A percentile compares a stretch with the other conserved stretches of the same genome.
Conservation (phyloP, 2,888 invertebrate species). For the Creontiades dilutus region DNA sequence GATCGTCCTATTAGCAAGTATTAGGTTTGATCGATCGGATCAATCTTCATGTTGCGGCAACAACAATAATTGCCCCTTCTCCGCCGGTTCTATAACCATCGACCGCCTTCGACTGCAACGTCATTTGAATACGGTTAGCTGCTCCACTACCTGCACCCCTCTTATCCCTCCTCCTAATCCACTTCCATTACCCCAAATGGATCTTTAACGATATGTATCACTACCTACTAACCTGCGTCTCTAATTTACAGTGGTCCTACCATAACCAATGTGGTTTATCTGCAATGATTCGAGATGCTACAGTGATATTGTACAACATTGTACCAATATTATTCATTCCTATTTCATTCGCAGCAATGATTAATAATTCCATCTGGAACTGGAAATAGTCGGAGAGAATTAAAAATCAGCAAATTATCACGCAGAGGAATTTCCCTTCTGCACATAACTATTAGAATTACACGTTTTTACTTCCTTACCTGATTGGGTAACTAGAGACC, state of each 20-base stretch:
- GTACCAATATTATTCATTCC: too few relatives aligned
- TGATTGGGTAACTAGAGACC: too few relatives aligned
- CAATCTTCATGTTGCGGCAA: slow-evolving; percentile 49
- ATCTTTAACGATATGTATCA: slow-evolving; percentile 32
- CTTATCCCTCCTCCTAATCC: neutral
- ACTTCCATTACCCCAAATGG: slow-evolving; percentile 58
- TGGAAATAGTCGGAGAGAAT: too few relatives aligned
- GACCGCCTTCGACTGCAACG: slow-evolving; percentile 48
- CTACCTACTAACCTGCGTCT: neutral
- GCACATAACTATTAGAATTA: too few relatives aligned
- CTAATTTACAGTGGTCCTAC: slow-evolving; percentile 16
- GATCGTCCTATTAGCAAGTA: slow-evolving; percentile 56
- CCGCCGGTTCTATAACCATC: neutral
- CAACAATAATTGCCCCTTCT: slow-evolving; percentile 51
- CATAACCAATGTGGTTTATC: neutral
- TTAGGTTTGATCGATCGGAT: slow-evolving; percentile 63
- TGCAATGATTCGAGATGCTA: neutral
- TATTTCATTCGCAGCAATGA: too few relatives aligned
- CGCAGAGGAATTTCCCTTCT: too few relatives aligned
- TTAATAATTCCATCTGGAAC: too few relatives aligned
- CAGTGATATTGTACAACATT: too few relatives aligned
- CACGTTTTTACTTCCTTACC: too few relatives aligned
- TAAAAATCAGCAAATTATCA: too few relatives aligned
- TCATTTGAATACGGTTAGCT: slow-evolving; percentile 66
- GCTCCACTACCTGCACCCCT: slow-evolving; percentile 2